Conservation (phyloP, 2,888 invertebrate genomes). For the Osmoderma eremita region DNA sequence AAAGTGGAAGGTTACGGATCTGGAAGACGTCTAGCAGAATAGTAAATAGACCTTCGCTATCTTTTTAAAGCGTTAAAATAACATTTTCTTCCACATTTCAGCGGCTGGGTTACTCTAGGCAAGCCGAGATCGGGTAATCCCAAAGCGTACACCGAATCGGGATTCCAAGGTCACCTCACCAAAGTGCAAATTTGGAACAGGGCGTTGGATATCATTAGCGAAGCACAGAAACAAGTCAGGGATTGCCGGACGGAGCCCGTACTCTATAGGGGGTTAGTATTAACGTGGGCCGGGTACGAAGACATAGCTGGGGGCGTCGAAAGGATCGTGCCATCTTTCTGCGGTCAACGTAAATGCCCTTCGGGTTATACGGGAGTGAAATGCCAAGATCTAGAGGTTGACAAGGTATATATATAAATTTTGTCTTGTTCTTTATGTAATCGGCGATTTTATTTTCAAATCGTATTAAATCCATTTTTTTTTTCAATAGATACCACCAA, state of each 20-base stretch:
- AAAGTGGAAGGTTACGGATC: slow-evolving; percentile 89
- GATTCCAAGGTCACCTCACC: slow-evolving; percentile 95
- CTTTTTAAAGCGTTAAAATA: slow-evolving; percentile 23
- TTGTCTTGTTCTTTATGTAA: background rate
- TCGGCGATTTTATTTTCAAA: too few relatives aligned
- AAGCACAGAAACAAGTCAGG: slow-evolving; percentile 92
- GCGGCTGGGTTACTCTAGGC: slow-evolving; percentile 92
- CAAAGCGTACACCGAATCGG: slow-evolving; percentile 86
- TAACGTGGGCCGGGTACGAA: slow-evolving; percentile 96
- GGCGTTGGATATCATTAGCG: slow-evolving; percentile 89
- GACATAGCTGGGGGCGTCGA: slow-evolving; percentile 89
- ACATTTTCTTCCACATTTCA: slow-evolving; percentile 57
- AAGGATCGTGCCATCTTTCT: slow-evolving; percentile 89
- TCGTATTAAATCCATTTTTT: too few relatives aligned
- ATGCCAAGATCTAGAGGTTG: slow-evolving; percentile 85
- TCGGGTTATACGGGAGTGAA: slow-evolving; percentile 87
- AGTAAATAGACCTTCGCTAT: slow-evolving; percentile 66
- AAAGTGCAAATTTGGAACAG: slow-evolving; percentile 95
- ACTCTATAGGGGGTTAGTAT: slow-evolving; percentile 82
- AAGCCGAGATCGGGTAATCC: slow-evolving; percentile 85
- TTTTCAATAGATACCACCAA: slow-evolving; percentile 73
- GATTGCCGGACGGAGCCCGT: slow-evolving; percentile 94
- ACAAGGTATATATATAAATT: slow-evolving; percentile 69
- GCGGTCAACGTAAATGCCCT: slow-evolving; percentile 89
- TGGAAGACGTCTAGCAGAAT: slow-evolving; percentile 82